These are phyloP conservation scores for Lysandra coridon DNA, from an alignment of 2,888 invertebrate species.

Conservation along the genomic window DNA sequence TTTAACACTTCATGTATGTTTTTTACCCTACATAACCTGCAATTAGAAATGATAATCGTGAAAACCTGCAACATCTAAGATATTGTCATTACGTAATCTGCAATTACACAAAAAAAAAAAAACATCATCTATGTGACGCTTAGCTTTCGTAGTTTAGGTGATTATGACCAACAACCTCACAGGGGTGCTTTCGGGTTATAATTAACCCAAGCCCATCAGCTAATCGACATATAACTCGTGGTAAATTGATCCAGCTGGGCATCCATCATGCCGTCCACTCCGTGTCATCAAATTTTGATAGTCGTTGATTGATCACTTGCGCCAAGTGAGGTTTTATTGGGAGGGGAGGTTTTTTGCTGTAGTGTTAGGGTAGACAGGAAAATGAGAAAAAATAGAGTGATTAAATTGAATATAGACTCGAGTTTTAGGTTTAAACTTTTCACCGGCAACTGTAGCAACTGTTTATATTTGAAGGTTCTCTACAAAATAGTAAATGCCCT, in stretches of 20 bases:
- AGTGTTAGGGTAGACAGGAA: neutral
- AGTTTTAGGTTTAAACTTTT: neutral
- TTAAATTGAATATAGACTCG: neutral
- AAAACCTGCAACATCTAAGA: too few relatives aligned
- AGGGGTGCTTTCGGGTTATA: neutral
- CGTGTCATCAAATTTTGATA: constrained; percentile 77
- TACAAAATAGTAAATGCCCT: too few relatives aligned
- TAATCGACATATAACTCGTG: constrained; percentile 21
- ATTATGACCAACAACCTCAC: neutral
- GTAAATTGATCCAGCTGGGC: constrained; percentile 42
- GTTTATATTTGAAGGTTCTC: too few relatives aligned
- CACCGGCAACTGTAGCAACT: neutral
- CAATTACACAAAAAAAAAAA: too few relatives aligned
- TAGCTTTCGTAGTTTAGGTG: neutral
- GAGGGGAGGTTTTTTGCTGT: neutral
- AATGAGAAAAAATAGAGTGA: neutral
- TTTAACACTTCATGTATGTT: too few relatives aligned
- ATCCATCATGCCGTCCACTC: constrained; percentile 79
- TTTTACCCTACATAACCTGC: too few relatives aligned
- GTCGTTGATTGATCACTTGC: constrained; percentile 67
- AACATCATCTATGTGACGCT: too few relatives aligned
- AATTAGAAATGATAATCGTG: too few relatives aligned
- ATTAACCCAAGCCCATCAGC: constrained; percentile 18
- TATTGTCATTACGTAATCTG: too few relatives aligned
- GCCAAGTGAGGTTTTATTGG: constrained; percentile 43